Base-by-base conservation (phyloP, 2,797 vertebrate species). In the Brachymystax lenok region DNA sequence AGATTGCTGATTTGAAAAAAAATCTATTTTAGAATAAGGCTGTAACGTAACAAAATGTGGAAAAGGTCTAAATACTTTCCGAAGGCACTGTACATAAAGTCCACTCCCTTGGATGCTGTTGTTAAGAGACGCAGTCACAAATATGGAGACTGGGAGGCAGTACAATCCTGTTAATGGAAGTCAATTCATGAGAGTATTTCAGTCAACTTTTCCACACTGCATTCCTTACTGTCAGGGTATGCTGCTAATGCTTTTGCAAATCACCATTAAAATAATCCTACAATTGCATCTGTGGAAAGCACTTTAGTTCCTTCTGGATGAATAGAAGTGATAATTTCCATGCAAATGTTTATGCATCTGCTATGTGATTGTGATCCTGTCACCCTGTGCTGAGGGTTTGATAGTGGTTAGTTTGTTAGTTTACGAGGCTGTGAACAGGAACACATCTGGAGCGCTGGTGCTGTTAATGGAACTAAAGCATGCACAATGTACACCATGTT, bases 101-200 rank as follows among this genome's bases (percentile, higher is more conserved):
- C 16, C 24, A 69, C 75, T 79, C 30, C 35, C 68, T 79, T 75
- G 51, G 75, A 71, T 80, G 74, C 69, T 73, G 74, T 83, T 88
- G 80, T 83, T 78, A 51, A 81, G 73, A 78, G 75, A 82, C 79
- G 14, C 2, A 70, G 52, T 35, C 68, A 80, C 68, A 82, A 80
- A 80, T 80, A 76, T 59, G 61, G 69, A 64, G 61, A 64, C 69
- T 69, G 77, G 69, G 51, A 76, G 72, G 75, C 28, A 75, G 10
- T 71, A 68, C 72, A 81, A 50, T 76, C 78, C 28, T 76, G 54
- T 77, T 75, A 77, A 70, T 30, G 59, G 59, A 3, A 56, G 64
- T 76, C 54, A 71, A 70, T 74, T 74, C 71, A 59, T 59, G 54
- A 61, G 17, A 27, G 73, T 46, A 68, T 68, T 78, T 56, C 40